Evolutionary conservation across 1,140 invertebrate species (phyloP), one percentile per base, ranked within the genome.

Genomic region (Ruditapes philippinarum): DNA sequence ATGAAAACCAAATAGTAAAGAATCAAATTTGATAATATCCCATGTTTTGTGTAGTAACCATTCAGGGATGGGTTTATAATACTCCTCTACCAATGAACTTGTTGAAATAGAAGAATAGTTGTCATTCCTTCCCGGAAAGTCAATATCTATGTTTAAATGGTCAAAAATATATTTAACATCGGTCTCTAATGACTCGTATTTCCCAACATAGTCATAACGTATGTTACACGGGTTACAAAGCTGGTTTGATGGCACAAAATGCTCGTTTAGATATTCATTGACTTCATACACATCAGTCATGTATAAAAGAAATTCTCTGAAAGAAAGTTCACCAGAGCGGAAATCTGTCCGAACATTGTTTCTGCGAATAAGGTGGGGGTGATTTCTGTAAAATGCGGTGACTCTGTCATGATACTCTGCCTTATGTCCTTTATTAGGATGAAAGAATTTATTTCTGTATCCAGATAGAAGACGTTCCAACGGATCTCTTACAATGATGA

Each of bases 381-480:
- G 51, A n/a, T 38, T 38, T 14, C 28, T 76, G 70, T 86, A 86
- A 28, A 76, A 86, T 1, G 25, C 14, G 1, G n/a, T 12, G 0
- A 54, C 83, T 7, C 11, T 57, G 19, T 40, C 25, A n/a, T 74
- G 54, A 60, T 42, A 86, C 19, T 70, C 65, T 0, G 40, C 49
- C 17, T 51, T 54, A 36, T 86, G 57, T 3, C 4, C 1, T 33
- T 33, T 4, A 38, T 86, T 76, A 40, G 83, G 81, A 45, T 86
- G 83, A 38, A 57, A 74, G 31, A 86, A 86, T 51, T 86, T 86
- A 62, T 70, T 86, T 17, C 65, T 42, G 45, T 70, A 86, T 5
- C 28, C 83, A 22, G 83, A 86, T 5, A 86, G 19, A 25, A 86
- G 83, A n/a, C 83, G n/a, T 45, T 74, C 68, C 33, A 86, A 76